phyloP scores from a whole-genome alignment of 2,888 invertebrate species.

The Drosophila birchii region DNA sequence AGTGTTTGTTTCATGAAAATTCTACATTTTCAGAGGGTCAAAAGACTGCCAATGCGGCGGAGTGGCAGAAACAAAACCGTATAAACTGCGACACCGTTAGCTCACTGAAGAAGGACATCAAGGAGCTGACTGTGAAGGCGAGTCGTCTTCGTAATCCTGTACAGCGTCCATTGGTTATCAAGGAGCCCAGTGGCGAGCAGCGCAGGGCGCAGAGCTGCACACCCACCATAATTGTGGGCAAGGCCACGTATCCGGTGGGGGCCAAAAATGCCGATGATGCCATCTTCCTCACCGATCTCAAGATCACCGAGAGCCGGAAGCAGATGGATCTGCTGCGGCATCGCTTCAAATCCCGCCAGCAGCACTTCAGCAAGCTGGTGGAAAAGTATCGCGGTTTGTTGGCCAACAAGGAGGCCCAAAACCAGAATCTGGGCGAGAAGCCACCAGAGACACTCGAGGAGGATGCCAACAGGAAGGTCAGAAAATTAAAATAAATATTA shows the following conservation, averaged over 20 bases:
- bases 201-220: conserved; percentile 59
- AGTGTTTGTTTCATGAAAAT: background rate
- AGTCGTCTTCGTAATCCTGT: conserved; percentile 82
- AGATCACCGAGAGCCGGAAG: conserved; percentile 89
- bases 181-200: conserved; percentile 68
- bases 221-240: conserved; percentile 81
- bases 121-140: conserved; percentile 87
- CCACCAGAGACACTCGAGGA: conserved; percentile 85
- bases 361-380: conserved; percentile 86
- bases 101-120: conserved; percentile 90
- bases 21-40: conserved; percentile 89
- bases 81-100: conserved; percentile 89
- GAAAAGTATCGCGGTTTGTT: conserved; percentile 87
- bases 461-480: conserved; percentile 89
- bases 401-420: conserved; percentile 86
- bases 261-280: conserved; percentile 86
- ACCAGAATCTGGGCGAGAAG: conserved; percentile 81
- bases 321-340: conserved; percentile 90
- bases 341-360: conserved; percentile 88
- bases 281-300: conserved; percentile 87
- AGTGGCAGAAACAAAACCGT: conserved; percentile 90
- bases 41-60: conserved; percentile 92
- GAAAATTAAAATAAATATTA: background rate
- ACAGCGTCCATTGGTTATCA: conserved; percentile 79
- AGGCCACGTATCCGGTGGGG: conserved; percentile 84